These are phyloP conservation scores for Chloropsis cyanopogon DNA, from an alignment of 2,113 vertebrate genomes.

Conservation along the genomic window DNA sequence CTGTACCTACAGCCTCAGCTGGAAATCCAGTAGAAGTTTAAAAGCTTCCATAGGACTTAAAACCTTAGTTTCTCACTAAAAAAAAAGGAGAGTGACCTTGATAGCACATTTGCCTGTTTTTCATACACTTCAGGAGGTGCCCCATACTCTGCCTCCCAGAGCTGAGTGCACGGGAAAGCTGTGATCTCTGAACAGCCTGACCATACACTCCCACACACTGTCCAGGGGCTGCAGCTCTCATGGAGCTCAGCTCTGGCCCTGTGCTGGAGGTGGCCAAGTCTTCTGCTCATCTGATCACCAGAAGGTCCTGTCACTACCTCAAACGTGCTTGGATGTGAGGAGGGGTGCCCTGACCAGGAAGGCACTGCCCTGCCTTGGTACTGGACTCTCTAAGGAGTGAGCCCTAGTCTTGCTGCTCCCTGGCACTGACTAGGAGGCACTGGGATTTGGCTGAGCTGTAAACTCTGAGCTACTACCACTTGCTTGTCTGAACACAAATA, in stretches of 20 bases:
- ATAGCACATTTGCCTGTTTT: background rate
- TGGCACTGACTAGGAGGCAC: background rate
- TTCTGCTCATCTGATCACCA: background rate
- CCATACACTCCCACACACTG: background rate
- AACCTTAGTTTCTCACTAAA: background rate
- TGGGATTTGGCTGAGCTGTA: background rate
- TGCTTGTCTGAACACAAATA: background rate
- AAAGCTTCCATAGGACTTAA: background rate
- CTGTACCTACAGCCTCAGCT: background rate
- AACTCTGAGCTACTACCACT: background rate
- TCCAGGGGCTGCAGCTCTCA: background rate
- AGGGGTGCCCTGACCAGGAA: accelerated
- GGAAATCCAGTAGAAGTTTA: background rate
- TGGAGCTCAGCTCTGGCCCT: background rate
- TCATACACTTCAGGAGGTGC: background rate
- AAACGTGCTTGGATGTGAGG: background rate
- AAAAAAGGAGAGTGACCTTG: background rate
- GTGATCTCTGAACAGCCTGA: background rate
- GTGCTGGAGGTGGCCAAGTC: background rate
- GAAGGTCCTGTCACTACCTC: background rate
- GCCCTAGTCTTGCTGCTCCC: background rate
- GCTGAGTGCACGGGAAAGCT: accelerated
- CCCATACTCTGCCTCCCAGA: background rate
- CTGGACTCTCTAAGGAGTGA: accelerated
- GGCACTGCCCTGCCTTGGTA: background rate